These are phyloP conservation scores for Hemicrepidius hirtus DNA, from an alignment of 2,888 invertebrate genomes.

Conservation along the genomic window DNA sequence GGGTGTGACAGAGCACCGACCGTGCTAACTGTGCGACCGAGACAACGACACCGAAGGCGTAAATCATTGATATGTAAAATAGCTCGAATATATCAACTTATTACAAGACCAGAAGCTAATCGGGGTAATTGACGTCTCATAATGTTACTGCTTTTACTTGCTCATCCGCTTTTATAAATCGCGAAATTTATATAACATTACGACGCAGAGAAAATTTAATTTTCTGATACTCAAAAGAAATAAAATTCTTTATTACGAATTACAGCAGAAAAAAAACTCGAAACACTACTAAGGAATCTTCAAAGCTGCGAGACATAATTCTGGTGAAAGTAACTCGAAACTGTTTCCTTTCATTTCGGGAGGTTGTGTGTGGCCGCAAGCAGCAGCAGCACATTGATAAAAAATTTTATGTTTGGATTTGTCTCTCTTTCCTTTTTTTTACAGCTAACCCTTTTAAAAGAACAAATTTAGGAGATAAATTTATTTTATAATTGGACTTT, in stretches of 20 bases:
- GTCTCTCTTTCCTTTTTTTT: no score
- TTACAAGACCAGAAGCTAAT: conserved; percentile 48
- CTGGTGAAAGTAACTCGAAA: not conserved
- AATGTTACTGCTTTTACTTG: not conserved
- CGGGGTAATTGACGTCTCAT: conserved; percentile 38
- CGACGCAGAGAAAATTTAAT: not conserved
- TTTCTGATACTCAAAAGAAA: no score
- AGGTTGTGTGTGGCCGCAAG: not conserved
- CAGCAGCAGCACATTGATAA: not conserved
- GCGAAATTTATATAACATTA: not conserved
- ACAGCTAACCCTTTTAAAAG: no score
- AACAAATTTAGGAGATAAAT: no score
- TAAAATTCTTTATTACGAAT: no score
- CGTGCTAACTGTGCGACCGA: conserved; percentile 47
- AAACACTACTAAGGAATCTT: no score
- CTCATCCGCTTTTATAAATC: not conserved
- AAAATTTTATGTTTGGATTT: no score
- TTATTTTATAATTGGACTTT: no score
- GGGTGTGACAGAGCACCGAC: conserved; percentile 56
- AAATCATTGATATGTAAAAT: conserved; percentile 53
- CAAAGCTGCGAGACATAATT: no score
- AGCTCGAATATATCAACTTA: conserved; percentile 49
- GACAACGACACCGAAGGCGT: conserved; percentile 50
- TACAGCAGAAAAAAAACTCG: no score
- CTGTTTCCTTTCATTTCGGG: conserved; percentile 1